phyloP scores from a whole-genome alignment of 1,140 invertebrate genomes.

The Ladona fulva region DNA sequence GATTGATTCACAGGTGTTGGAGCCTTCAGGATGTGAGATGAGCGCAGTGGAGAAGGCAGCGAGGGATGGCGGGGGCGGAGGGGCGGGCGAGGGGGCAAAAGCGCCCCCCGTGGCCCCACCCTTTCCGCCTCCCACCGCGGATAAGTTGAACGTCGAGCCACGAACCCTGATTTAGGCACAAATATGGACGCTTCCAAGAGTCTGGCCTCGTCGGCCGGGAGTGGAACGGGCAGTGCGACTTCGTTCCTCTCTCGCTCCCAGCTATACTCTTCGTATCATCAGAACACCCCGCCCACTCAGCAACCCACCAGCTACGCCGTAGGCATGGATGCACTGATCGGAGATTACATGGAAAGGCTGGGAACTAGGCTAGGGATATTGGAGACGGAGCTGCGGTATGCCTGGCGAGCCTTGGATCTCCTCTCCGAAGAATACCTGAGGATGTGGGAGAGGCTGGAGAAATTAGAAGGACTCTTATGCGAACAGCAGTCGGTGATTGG shows the following conservation, averaged over 20 bases:
- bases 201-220: conserved; percentile 35
- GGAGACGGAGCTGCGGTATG: conserved; percentile 82
- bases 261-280: background rate
- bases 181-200: conserved; percentile 35
- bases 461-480: conserved; percentile 76
- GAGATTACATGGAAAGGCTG: conserved; percentile 81
- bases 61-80: background rate
- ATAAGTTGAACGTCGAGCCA: conserved; percentile 37
- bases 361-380: conserved; percentile 74
- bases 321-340: conserved; percentile 43
- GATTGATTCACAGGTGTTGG: no score
- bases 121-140: conserved; percentile 26
- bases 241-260: conserved; percentile 36
- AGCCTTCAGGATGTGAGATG: no score
- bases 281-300: conserved; percentile 16
- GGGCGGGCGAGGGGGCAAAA: background rate
- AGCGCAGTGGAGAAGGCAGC: no score
- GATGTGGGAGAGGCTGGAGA: conserved; percentile 88
- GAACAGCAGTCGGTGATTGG: conserved; percentile 88
- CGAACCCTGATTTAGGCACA: conserved; percentile 34
- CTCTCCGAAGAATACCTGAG: conserved; percentile 86
- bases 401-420: conserved; percentile 82
- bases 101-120: background rate
- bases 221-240: conserved; percentile 44
- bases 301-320: conserved; percentile 12